Conservation (phyloP, 2,888 invertebrate species). For the Eupeodes latifasciatus region DNA sequence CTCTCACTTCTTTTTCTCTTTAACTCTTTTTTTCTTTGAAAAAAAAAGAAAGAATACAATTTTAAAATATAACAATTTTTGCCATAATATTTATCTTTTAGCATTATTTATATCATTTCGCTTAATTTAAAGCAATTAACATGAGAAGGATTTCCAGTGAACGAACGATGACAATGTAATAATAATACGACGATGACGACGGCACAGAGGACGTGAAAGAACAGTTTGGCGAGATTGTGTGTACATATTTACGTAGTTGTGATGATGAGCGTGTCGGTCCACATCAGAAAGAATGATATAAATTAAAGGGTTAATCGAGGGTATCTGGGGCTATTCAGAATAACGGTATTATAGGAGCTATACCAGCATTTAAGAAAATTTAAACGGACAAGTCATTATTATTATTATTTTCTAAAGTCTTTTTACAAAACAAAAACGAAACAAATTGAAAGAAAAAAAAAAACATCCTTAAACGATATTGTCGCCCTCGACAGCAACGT, state of each 20-base stretch:
- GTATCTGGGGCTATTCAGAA: constrained; percentile 39
- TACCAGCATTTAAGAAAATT: constrained; percentile 22
- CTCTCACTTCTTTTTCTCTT: background rate
- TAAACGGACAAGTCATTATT: background rate
- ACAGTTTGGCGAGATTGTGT: background rate
- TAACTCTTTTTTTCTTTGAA: too few species aligned
- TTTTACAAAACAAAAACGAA: background rate
- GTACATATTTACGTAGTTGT: too few species aligned
- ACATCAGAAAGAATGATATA: constrained; percentile 62
- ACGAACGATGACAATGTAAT: background rate
- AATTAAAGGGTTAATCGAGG: constrained; percentile 74
- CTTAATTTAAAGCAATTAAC: constrained; percentile 75
- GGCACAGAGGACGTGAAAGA: background rate
- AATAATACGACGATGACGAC: background rate
- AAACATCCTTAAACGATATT: background rate
- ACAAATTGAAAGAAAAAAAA: too few species aligned
- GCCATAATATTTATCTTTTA: constrained; percentile 69
- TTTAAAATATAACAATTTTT: constrained; percentile 43
- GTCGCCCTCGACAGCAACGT: too few species aligned
- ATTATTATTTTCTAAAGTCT: background rate
- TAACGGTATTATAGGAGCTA: background rate
- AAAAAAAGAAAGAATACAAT: background rate
- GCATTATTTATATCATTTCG: constrained; percentile 69
- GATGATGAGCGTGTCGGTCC: constrained; percentile 43
- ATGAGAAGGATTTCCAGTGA: constrained; percentile 51